Evolutionary conservation across 2,888 invertebrate genomes (phyloP).

Genomic region (Calameuta idolon): DNA sequence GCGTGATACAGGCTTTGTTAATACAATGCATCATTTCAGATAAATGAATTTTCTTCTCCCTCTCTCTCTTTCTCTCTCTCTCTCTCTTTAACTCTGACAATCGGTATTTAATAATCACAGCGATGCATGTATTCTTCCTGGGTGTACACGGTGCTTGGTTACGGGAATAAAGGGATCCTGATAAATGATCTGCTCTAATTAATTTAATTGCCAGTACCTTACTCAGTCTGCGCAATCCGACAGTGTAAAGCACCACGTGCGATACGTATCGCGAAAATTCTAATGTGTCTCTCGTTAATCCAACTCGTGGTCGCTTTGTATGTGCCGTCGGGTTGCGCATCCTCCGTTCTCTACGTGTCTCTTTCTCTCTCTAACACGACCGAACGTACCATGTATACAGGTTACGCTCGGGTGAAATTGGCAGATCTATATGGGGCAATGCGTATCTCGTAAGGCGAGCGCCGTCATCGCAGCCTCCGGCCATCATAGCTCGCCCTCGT

Average conservation of each 20-base stretch:
- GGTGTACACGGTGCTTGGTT: background rate
- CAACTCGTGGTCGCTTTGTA: background rate
- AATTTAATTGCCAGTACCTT: background rate
- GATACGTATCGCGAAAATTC: background rate
- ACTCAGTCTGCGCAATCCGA: background rate
- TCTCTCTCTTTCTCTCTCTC: background rate
- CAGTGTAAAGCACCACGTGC: background rate
- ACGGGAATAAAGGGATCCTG: background rate
- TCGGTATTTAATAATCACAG: background rate
- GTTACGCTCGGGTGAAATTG: constrained; percentile 55
- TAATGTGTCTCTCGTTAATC: background rate
- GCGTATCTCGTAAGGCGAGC: constrained; percentile 77
- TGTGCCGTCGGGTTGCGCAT: background rate
- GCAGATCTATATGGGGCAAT: constrained; percentile 78
- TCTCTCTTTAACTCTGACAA: background rate
- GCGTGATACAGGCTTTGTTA: background rate
- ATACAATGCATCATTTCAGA: background rate
- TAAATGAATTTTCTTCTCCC: background rate
- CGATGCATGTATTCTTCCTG: background rate
- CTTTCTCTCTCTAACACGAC: background rate
- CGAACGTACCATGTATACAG: constrained; percentile 30
- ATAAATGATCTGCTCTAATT: background rate
- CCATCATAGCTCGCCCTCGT: constrained; percentile 70
- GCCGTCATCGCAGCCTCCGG: constrained; percentile 74
- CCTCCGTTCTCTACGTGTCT: background rate